phyloP scores from a whole-genome alignment of 2,797 vertebrate genomes.

The Gadopsis marmoratus region DNA sequence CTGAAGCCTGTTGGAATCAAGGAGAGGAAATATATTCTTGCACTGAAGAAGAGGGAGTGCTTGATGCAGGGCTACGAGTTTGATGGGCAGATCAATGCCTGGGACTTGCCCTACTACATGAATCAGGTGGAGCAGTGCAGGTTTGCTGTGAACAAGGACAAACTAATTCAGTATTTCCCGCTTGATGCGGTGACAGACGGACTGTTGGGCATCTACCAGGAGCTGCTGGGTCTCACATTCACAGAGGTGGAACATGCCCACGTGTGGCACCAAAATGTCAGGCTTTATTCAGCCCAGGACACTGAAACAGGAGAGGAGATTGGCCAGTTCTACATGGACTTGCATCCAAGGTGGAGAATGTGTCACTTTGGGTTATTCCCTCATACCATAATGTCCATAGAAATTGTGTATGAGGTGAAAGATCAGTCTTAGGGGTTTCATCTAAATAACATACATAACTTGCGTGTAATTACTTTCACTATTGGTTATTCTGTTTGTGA shows the following conservation, averaged over 20 bases:
- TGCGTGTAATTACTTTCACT: too few relatives aligned
- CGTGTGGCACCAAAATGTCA: constrained; percentile 91
- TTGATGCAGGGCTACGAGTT: constrained; percentile 85
- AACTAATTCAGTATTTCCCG: constrained; percentile 94
- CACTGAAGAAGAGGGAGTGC: constrained; percentile 92
- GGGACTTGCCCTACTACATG: constrained; percentile 97
- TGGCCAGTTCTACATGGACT: constrained; percentile 95
- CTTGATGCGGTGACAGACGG: constrained; percentile 92
- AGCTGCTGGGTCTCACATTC: constrained; percentile 92
- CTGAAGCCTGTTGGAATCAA: constrained; percentile 89
- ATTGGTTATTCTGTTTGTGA: background rate
- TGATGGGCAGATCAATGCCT: constrained; percentile 93
- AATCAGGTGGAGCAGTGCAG: constrained; percentile 93
- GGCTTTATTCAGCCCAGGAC: constrained; percentile 89
- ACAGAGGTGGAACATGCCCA: constrained; percentile 84
- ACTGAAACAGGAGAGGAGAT: constrained; percentile 87
- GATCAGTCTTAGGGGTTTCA: background rate
- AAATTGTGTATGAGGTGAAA: background rate
- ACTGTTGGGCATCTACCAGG: constrained; percentile 92
- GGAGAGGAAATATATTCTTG: constrained; percentile 91
- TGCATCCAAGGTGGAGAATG: constrained; percentile 90
- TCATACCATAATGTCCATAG: background rate
- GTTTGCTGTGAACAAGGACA: constrained; percentile 94
- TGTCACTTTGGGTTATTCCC: background rate
- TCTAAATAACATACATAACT: too few relatives aligned